Evolutionary conservation across 2,888 invertebrate species (phyloP).

Genomic region (Caenorhabditis panamensis): DNA sequence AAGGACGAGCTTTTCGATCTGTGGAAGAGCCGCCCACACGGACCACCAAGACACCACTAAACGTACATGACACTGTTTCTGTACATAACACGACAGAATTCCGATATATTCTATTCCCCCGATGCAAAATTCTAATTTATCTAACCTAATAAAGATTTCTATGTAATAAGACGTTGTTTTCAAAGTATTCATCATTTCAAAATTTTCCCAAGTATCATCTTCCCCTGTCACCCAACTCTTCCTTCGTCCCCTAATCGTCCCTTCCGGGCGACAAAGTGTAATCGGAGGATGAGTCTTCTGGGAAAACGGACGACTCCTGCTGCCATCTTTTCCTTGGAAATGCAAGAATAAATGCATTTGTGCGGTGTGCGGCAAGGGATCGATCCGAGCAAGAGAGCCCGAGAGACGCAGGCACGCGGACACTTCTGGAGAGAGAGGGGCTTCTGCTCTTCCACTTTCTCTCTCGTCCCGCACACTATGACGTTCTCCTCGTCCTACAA

Average conservation of each 20-base stretch:
- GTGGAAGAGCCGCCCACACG: slow-evolving; percentile 55
- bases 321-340: slow-evolving; percentile 24
- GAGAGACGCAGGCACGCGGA: slow-evolving; percentile 25
- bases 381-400: slow-evolving; percentile 14
- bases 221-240: not conserved
- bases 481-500: slow-evolving; percentile 56
- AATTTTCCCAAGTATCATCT: not conserved
- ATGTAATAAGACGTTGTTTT: not conserved
- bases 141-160: slow-evolving; percentile 37
- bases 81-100: slow-evolving; percentile 45
- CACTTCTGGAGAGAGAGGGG: slow-evolving; percentile 18
- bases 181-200: not conserved
- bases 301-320: slow-evolving; percentile 15
- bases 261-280: slow-evolving; percentile 5
- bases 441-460: slow-evolving; percentile 11
- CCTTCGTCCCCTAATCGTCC: slow-evolving; percentile 18
- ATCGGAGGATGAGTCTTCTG: slow-evolving; percentile 37
- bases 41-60: slow-evolving; percentile 60
- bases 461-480: slow-evolving; percentile 21
- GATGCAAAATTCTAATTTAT: not conserved
- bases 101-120: slow-evolving; percentile 12
- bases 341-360: slow-evolving; percentile 59
- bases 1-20: slow-evolving; percentile 68
- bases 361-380: slow-evolving; percentile 26
- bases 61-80: slow-evolving; percentile 14